These are phyloP conservation scores for Cataglyphis cursor DNA, from an alignment of 2,888 invertebrate species.

Conservation along the genomic window DNA sequence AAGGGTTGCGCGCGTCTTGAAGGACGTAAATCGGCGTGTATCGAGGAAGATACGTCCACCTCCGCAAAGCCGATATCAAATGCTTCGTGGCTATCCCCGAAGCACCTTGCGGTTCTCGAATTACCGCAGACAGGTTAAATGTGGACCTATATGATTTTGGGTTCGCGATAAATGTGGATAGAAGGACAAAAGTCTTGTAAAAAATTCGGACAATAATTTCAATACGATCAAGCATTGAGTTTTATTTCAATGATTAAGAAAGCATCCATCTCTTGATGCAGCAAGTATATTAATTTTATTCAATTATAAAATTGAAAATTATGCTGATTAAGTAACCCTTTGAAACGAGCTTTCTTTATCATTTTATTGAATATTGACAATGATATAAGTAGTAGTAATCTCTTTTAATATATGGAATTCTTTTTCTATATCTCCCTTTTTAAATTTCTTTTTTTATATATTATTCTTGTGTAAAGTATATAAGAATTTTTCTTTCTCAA, in stretches of 20 bases:
- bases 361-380: conserved; percentile 73
- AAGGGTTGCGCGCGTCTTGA: conserved; percentile 52
- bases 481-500: not conserved
- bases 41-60: conserved; percentile 72
- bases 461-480: not conserved
- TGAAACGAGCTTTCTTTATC: conserved; percentile 70
- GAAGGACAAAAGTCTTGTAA: conserved; percentile 59
- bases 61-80: conserved; percentile 74
- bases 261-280: not conserved
- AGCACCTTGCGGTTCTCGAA: conserved; percentile 75
- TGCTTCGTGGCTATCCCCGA: conserved; percentile 65
- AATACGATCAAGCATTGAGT: conserved; percentile 26
- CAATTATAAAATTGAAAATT: conserved; percentile 13
- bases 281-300: conserved; percentile 21
- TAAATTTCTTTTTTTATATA: not conserved
- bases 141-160: conserved; percentile 53
- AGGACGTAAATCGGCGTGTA: conserved; percentile 67
- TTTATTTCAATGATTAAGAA: conserved; percentile 24
- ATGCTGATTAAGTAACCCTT: conserved; percentile 51
- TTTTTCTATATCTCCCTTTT: not conserved
- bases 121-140: conserved; percentile 72
- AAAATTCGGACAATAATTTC: conserved; percentile 58
- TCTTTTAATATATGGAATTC: conserved; percentile 52
- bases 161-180: conserved; percentile 66
- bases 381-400: conserved; percentile 37